These are phyloP conservation scores for Catocala sponsa DNA, from an alignment of 2,888 invertebrate species.

Conservation along the genomic window DNA sequence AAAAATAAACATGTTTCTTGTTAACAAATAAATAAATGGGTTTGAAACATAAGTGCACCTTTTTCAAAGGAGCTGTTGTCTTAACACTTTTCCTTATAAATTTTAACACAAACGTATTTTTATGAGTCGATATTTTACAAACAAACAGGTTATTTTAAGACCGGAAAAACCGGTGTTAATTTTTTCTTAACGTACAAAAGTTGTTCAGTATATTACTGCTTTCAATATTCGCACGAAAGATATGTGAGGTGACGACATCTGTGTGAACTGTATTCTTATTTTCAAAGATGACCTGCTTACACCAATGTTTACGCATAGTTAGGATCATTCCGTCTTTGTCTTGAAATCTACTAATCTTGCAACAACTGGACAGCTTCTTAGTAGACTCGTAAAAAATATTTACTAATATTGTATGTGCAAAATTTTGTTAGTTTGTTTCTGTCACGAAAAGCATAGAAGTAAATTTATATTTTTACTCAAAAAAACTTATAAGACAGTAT, in stretches of 20 bases:
- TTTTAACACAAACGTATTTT: neutral
- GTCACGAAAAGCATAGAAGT: too few relatives aligned
- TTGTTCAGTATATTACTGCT: constrained; percentile 3
- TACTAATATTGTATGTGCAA: too few relatives aligned
- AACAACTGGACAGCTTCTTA: neutral
- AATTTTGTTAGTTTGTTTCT: too few relatives aligned
- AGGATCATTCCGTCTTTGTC: neutral
- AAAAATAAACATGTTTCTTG: too few relatives aligned
- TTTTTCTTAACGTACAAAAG: neutral
- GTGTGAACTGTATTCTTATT: constrained; percentile 7
- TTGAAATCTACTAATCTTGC: neutral
- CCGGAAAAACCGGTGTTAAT: neutral
- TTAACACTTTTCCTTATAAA: neutral
- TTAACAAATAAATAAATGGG: too few relatives aligned
- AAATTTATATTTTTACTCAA: too few relatives aligned
- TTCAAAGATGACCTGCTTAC: constrained; percentile 16
- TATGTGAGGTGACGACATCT: constrained; percentile 16
- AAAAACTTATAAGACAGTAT: too few relatives aligned
- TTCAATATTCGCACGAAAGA: constrained; percentile 15
- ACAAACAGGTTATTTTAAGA: constrained; percentile 5
- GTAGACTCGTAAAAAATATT: too few relatives aligned
- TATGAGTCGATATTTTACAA: neutral
- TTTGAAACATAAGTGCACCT: neutral
- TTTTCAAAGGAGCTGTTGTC: neutral
- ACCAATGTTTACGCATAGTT: constrained; percentile 9